These are phyloP conservation scores for Empis livida DNA, from an alignment of 2,888 invertebrate species.

Conservation along the genomic window DNA sequence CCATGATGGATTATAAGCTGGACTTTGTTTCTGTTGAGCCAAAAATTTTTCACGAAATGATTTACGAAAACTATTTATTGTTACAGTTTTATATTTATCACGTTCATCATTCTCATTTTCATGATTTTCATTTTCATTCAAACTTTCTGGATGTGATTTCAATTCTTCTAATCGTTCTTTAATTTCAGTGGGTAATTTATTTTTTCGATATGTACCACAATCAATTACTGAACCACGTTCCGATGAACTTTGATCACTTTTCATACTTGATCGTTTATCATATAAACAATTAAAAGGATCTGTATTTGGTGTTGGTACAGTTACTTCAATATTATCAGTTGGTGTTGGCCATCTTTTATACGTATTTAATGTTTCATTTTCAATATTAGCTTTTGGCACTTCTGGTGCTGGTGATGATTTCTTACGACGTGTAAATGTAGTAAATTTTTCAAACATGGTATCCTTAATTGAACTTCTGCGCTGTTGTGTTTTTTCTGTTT, in stretches of 20 bases:
- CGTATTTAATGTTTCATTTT: conserved; percentile 7
- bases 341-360: conserved; percentile 13
- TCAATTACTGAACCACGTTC: conserved; percentile 16
- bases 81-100: conserved; percentile 32
- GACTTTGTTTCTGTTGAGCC: conserved; percentile 25
- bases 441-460: conserved; percentile 29
- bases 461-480: conserved; percentile 25
- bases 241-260: conserved; percentile 9
- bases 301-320: conserved; percentile 29
- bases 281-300: conserved; percentile 33
- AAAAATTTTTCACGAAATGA: conserved; percentile 31
- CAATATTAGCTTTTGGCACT: conserved; percentile 5
- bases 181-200: conserved; percentile 24
- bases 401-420: conserved; percentile 22
- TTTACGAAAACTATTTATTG: conserved; percentile 31
- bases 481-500: conserved; percentile 8
- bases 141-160: conserved; percentile 19
- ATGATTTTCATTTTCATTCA: conserved; percentile 16
- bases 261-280: conserved; percentile 25
- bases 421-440: conserved; percentile 31
- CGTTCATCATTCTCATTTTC: conserved; percentile 15
- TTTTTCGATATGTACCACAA: conserved; percentile 28
- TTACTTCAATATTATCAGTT: conserved; percentile 28
- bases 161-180: conserved; percentile 27
- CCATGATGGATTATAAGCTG: conserved; percentile 32